A percentile compares a stretch with the other conserved stretches of the same genome.
These are phyloP conservation scores for Danionella dracula DNA, from an alignment of 2,797 vertebrate genomes.

Conservation along the genomic window DNA sequence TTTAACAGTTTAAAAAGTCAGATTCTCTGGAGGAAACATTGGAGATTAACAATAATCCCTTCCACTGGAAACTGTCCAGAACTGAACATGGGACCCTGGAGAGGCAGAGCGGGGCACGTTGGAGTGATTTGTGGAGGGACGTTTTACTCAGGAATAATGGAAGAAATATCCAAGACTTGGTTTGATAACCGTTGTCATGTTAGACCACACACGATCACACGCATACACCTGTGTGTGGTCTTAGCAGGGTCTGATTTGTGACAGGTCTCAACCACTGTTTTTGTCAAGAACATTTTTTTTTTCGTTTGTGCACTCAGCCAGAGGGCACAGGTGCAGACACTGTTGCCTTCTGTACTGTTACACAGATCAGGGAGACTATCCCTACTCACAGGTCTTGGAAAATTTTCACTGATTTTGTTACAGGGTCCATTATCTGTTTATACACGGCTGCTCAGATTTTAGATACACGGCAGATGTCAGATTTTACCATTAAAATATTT, in stretches of 20 bases:
- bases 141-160: constrained; percentile 51
- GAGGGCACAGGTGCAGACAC: constrained; percentile 45
- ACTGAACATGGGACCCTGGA: constrained; percentile 48
- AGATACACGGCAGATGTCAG: too few relatives aligned
- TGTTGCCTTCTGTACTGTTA: constrained; percentile 27
- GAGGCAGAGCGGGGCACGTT: neutral
- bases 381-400: too few relatives aligned
- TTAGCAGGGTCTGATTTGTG: constrained; percentile 39
- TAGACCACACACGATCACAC: constrained; percentile 64
- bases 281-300: constrained; percentile 36
- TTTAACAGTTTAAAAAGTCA: constrained; percentile 20
- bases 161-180: constrained; percentile 45
- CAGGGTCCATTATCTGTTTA: too few relatives aligned
- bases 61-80: constrained; percentile 56
- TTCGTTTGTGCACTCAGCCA: constrained; percentile 31
- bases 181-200: constrained; percentile 55
- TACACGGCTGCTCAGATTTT: too few relatives aligned
- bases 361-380: constrained; percentile 10
- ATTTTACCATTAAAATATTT: too few relatives aligned
- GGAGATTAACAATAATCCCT: constrained; percentile 69
- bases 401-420: too few relatives aligned
- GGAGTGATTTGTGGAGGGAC: constrained; percentile 38
- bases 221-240: constrained; percentile 48
- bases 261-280: constrained; percentile 35
- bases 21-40: constrained; percentile 61